Base-by-base conservation (phyloP, 1,140 invertebrate species). In the Trichonephila clavata region DNA sequence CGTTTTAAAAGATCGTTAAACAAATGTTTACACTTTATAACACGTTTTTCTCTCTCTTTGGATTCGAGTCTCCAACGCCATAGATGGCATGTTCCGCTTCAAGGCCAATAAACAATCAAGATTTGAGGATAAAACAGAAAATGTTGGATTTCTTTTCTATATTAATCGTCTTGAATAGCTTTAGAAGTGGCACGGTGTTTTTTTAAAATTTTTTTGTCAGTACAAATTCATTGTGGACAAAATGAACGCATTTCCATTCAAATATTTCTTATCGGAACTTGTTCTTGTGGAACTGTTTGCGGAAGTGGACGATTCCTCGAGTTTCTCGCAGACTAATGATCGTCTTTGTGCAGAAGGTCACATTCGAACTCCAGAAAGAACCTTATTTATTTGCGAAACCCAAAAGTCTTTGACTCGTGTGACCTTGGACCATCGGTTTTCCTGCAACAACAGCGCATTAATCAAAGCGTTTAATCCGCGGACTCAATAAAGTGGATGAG, bases 401-500 rank as follows among this genome's bases (percentile, higher is more conserved):
- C 24, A 18, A 24, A 77, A 77, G 27, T 77, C 71, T 77, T 77
- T 77, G 71, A 39, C 71, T 77, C 5, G 2, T 18, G 32, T 77
- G 71, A 77, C 71, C 71, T 77, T 77, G 71, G 18, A 77, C 32
- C 32, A 77, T 77, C 71, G 71, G 71, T 77, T 77, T 77, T 77
- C 27, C 71, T 77, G 14, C 71, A 39, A 39, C 24, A 32, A 39
- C 24, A 32, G 14, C 14, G 14, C 27, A 77, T 77, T 77, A 32
- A 77, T 77, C 32, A 32, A 39, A 16, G 27, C 27, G 2, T 32
- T 39, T 77, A 77, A 77, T 77, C 71, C 71, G 14, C 27, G 16
- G 68, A 77, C 68, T 77, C 27, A 77, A 68, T 68, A 68, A 68
- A 68, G 65, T 68, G 24, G 63, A 65, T 10, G 13, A 77, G 71